phyloP scores from a whole-genome alignment of 2,888 invertebrate species.

The Reticulitermes lucifugus region DNA sequence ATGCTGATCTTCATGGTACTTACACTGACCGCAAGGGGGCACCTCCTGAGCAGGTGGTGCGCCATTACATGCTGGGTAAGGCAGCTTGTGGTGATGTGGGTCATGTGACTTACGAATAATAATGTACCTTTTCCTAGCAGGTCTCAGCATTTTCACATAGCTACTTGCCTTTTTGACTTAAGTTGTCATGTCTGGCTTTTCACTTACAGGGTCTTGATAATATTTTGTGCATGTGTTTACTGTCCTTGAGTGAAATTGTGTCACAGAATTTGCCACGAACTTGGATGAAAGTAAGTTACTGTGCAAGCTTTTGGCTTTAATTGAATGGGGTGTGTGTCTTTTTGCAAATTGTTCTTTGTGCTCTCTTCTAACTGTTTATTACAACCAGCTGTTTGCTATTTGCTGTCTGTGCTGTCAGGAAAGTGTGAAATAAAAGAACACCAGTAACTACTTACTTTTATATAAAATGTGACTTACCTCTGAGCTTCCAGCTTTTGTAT shows the following conservation, averaged over 20 bases:
- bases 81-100: conserved; percentile 52
- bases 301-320: no score
- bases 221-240: neutral
- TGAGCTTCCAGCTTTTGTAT: no score
- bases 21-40: conserved; percentile 68
- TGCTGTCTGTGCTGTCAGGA: no score
- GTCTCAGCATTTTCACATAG: neutral
- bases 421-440: no score
- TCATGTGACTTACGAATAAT: conserved; percentile 5
- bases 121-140: conserved; percentile 32
- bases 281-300: no score
- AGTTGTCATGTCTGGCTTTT: neutral
- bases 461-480: no score
- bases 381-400: no score
- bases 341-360: no score
- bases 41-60: conserved; percentile 71
- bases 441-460: no score
- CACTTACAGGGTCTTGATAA: neutral
- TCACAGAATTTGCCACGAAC: neutral
- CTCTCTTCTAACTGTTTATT: no score
- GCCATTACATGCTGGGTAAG: conserved; percentile 75
- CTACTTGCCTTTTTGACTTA: neutral
- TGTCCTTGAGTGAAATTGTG: neutral
- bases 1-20: conserved; percentile 70
- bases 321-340: no score